Evolutionary conservation across 2,888 invertebrate species (phyloP).

Genomic region (Julus scanicus): DNA sequence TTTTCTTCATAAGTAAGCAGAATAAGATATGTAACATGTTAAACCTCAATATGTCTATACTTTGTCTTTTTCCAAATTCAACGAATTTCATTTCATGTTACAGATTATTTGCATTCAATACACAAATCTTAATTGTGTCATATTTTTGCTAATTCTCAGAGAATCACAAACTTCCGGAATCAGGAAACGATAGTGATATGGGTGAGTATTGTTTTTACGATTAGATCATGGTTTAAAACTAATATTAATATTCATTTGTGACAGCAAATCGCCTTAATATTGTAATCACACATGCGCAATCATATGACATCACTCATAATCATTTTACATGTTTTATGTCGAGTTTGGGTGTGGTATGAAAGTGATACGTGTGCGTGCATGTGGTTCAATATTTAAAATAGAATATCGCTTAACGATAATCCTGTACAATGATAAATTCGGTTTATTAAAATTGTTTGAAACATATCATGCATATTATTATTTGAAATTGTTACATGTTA

Average conservation of each 20-base stretch:
- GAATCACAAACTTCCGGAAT: not conserved
- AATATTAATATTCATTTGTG: not conserved
- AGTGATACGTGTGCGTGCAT: not conserved
- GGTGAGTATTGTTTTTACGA: not conserved
- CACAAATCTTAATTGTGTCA: not conserved
- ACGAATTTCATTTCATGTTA: too few species aligned
- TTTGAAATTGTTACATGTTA: too few species aligned
- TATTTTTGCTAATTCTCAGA: not conserved
- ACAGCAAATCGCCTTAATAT: not conserved
- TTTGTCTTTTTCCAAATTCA: too few species aligned
- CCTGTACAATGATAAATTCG: too few species aligned
- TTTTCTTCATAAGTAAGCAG: not conserved
- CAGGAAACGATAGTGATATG: not conserved
- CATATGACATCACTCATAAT: not conserved
- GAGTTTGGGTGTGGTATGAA: not conserved
- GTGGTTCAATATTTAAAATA: too few species aligned
- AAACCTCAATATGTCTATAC: too few species aligned
- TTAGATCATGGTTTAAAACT: not conserved
- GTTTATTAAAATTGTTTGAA: too few species aligned
- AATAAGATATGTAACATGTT: too few species aligned
- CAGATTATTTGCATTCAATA: not conserved
- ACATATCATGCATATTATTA: too few species aligned
- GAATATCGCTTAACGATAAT: too few species aligned
- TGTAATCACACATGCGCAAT: not conserved
- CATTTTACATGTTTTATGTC: not conserved